Percentiles rank a stretch among this genome's conserved stretches.
Conservation (phyloP, 2,888 invertebrate species). For the Perizoma affinitatum region DNA sequence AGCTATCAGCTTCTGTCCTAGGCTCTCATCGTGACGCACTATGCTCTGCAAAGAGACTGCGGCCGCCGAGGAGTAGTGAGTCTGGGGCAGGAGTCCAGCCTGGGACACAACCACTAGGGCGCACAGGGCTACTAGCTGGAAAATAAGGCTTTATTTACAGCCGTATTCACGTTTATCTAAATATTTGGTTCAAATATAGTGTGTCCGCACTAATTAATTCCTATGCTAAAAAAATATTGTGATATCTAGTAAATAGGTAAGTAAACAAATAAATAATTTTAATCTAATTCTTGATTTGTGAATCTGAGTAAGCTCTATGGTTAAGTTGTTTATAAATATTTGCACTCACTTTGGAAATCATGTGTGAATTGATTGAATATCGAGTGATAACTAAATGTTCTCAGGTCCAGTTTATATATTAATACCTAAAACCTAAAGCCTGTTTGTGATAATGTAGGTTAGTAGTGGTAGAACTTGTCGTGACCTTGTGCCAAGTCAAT, state of each 20-base stretch:
- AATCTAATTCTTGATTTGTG: too few species aligned
- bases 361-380: slow-evolving; percentile 40
- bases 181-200: background rate
- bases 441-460: slow-evolving; percentile 22
- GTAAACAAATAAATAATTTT: too few species aligned
- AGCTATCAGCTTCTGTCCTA: slow-evolving; percentile 33
- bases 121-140: slow-evolving; percentile 49
- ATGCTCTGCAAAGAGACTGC: slow-evolving; percentile 70
- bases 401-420: slow-evolving; percentile 38
- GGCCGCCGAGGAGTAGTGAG: slow-evolving; percentile 70
- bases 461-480: slow-evolving; percentile 28
- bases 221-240: too few species aligned
- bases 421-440: slow-evolving; percentile 25
- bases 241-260: too few species aligned
- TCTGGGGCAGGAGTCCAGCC: slow-evolving; percentile 49
- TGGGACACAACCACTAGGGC: slow-evolving; percentile 47
- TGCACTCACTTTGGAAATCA: slow-evolving; percentile 56
- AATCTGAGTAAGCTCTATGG: too few species aligned
- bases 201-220: too few species aligned
- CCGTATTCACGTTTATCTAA: background rate
- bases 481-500: slow-evolving; percentile 35
- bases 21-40: slow-evolving; percentile 63
- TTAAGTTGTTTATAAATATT: too few species aligned
- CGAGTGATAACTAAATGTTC: slow-evolving; percentile 35
- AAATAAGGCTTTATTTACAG: background rate